phyloP scores from a whole-genome alignment of 2,113 vertebrate genomes.

The Lichenostomus cassidix region DNA sequence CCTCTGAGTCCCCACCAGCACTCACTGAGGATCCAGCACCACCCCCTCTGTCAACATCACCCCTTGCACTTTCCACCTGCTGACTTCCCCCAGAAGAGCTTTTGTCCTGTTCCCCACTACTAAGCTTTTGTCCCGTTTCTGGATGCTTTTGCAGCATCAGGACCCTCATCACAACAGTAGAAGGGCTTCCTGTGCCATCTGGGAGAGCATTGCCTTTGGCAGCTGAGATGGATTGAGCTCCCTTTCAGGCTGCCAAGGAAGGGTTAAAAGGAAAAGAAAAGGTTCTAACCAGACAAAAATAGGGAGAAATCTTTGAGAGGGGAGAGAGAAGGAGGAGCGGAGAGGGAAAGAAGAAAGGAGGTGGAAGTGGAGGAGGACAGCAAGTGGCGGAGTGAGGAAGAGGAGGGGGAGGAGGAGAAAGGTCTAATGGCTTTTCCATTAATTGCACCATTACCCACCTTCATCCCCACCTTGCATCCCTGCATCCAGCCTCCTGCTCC shows the following conservation, averaged over 20 bases:
- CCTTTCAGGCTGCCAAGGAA: neutral
- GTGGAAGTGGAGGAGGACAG: slow-evolving; percentile 63
- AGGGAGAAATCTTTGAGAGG: slow-evolving; percentile 64
- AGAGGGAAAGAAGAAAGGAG: slow-evolving; percentile 61
- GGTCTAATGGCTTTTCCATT: slow-evolving; percentile 76
- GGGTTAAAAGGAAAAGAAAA: slow-evolving; percentile 60
- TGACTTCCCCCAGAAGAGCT: neutral
- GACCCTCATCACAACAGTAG: rapidly evolving
- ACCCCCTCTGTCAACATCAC: neutral
- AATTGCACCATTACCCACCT: slow-evolving; percentile 75
- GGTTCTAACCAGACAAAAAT: slow-evolving; percentile 60
- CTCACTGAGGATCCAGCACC: neutral
- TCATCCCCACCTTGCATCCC: slow-evolving; percentile 50
- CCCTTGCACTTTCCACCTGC: neutral
- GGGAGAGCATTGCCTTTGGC: neutral
- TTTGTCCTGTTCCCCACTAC: neutral
- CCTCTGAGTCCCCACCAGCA: neutral
- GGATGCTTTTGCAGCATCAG: neutral
- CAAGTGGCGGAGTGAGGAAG: slow-evolving; percentile 61
- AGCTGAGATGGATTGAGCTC: neutral
- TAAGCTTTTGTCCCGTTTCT: neutral
- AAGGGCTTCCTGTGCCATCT: rapidly evolving
- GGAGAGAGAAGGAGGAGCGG: slow-evolving; percentile 54
- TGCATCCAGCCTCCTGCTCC: neutral
- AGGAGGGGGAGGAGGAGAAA: slow-evolving; percentile 65